Conservation (phyloP, 2,888 invertebrate genomes). For the Oscheius myriophilus region DNA sequence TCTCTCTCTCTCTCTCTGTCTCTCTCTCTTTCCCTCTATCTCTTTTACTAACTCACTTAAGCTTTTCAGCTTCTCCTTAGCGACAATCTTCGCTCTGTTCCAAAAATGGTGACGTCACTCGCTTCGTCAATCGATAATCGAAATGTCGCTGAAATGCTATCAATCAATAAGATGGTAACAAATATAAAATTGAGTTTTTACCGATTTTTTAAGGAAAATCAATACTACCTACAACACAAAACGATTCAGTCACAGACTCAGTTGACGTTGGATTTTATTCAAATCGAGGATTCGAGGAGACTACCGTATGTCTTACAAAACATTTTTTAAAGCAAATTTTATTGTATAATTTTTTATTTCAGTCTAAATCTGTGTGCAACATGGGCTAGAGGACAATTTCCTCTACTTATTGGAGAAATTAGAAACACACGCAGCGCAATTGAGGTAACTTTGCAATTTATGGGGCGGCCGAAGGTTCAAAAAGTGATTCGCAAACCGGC, state of each 20-base stretch:
- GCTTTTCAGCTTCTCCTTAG: too few species aligned
- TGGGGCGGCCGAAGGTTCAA: too few species aligned
- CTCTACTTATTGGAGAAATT: conserved; percentile 52
- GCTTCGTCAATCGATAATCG: conserved; percentile 1
- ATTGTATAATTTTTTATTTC: conserved; percentile 12
- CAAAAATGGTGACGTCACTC: conserved; percentile 17
- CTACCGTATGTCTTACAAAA: conserved; percentile 31
- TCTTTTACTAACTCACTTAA: too few species aligned
- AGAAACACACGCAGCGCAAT: conserved; percentile 27
- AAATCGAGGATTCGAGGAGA: conserved; percentile 31
- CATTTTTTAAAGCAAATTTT: too few species aligned
- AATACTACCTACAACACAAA: conserved; percentile 43
- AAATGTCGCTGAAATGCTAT: conserved; percentile 4
- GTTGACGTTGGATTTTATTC: conserved; percentile 43
- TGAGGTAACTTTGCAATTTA: conserved; percentile 18
- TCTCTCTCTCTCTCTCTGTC: too few species aligned
- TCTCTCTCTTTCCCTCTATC: too few species aligned
- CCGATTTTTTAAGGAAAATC: conserved; percentile 37
- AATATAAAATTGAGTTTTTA: not conserved
- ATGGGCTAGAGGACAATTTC: conserved; percentile 54
- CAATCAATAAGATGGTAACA: conserved; percentile 16
- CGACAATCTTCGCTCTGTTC: not conserved
- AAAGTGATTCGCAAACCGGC: too few species aligned
- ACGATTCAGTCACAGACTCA: conserved; percentile 28
- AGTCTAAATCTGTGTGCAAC: conserved; percentile 47